Evolutionary conservation across 2,888 invertebrate genomes (phyloP).

Genomic region (Sinodicranocentrus sp.): DNA sequence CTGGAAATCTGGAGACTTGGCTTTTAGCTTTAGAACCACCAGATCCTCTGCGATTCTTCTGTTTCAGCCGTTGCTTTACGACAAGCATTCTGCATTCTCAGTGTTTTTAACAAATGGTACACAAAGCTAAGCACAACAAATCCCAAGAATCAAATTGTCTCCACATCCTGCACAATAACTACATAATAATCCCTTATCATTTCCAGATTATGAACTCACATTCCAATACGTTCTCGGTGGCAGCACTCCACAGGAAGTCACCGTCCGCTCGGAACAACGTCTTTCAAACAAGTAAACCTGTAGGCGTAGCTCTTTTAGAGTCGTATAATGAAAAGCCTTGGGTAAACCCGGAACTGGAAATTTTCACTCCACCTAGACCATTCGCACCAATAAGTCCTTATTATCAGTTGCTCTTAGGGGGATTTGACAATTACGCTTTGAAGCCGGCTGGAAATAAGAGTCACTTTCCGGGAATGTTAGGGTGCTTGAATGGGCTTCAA

Average conservation of each 20-base stretch:
- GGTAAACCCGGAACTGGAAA: constrained; percentile 90
- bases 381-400: constrained; percentile 94
- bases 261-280: constrained; percentile 89
- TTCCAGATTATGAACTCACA: constrained; percentile 88
- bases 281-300: constrained; percentile 88
- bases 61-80: constrained; percentile 93
- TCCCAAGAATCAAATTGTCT: no score
- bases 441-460: constrained; percentile 80
- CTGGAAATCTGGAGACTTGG: constrained; percentile 95
- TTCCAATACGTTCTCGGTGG: constrained; percentile 94
- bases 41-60: constrained; percentile 92
- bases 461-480: constrained; percentile 81
- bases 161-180: neutral
- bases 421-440: constrained; percentile 88
- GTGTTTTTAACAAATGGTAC: constrained; percentile 88
- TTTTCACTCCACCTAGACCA: constrained; percentile 91
- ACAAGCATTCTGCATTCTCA: constrained; percentile 94
- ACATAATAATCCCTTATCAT: neutral
- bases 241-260: constrained; percentile 88
- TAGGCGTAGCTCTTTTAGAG: constrained; percentile 84
- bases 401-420: constrained; percentile 91
- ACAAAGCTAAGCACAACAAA: no score
- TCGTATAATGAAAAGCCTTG: constrained; percentile 92
- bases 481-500: constrained; percentile 85
- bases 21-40: constrained; percentile 95